Evolutionary conservation across 2,888 invertebrate species (phyloP).

Genomic region (Drosophila hamatofila): DNA sequence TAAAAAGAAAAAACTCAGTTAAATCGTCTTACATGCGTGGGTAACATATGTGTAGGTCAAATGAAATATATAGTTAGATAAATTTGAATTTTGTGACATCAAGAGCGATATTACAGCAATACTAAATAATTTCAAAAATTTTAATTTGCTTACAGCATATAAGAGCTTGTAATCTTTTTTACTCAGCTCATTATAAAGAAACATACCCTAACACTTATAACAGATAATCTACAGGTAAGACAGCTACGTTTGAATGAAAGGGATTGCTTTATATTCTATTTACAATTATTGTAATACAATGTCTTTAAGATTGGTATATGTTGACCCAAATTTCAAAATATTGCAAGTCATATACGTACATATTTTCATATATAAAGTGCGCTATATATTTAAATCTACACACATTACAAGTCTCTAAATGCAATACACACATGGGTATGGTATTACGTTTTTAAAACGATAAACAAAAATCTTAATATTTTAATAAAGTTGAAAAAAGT

Average conservation of each 20-base stretch:
- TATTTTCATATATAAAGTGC: background rate
- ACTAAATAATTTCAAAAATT: background rate
- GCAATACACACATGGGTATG: slow-evolving; percentile 2
- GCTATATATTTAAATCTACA: background rate
- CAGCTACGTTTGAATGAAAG: background rate
- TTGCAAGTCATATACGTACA: background rate
- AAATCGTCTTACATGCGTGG: slow-evolving; percentile 3
- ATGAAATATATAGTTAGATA: slow-evolving; percentile 38
- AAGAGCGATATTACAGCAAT: background rate
- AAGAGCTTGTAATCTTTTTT: background rate
- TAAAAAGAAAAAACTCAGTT: background rate
- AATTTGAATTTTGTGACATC: slow-evolving; percentile 4
- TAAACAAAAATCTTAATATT: slow-evolving; percentile 22
- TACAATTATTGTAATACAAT: background rate
- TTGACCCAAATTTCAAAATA: background rate
- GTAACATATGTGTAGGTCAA: slow-evolving; percentile 10
- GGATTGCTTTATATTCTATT: background rate
- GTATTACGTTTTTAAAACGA: slow-evolving; percentile 15
- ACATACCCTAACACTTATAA: background rate
- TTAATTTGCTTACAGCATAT: background rate
- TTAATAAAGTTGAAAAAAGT: slow-evolving; percentile 22
- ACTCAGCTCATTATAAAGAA: background rate
- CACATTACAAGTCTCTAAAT: background rate
- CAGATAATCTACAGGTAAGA: background rate
- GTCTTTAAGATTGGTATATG: background rate